Percentiles rank a stretch among this genome's conserved stretches.
These are phyloP conservation scores for Delia radicum DNA, from an alignment of 1,140 invertebrate species.

Conservation along the genomic window DNA sequence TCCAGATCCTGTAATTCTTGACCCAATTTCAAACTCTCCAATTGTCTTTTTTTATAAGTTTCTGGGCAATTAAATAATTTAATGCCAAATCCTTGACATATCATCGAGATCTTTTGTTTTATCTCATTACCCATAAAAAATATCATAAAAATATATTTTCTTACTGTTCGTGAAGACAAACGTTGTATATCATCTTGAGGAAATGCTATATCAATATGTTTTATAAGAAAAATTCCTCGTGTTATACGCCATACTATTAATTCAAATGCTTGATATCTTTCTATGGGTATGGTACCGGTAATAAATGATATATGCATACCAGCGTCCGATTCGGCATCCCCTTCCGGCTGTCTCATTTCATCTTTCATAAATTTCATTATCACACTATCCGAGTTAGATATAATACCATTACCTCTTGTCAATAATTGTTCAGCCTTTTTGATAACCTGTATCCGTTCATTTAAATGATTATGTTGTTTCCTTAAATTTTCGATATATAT, in stretches of 20 bases:
- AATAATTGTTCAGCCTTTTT: constrained; percentile 32
- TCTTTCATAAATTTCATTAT: constrained; percentile 69
- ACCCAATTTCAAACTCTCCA: constrained; percentile 13
- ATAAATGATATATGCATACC: constrained; percentile 37
- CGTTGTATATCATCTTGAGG: not conserved
- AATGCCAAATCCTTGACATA: constrained; percentile 39
- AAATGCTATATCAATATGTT: constrained; percentile 28
- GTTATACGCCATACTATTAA: constrained; percentile 39
- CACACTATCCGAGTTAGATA: constrained; percentile 87
- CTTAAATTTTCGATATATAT: constrained; percentile 93
- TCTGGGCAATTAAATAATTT: constrained; percentile 42
- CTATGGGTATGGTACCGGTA: constrained; percentile 92
- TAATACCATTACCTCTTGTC: constrained; percentile 27
- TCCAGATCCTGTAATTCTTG: constrained; percentile 34
- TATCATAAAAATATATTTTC: constrained; percentile 38
- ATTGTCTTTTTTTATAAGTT: not conserved
- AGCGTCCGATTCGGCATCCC: not conserved
- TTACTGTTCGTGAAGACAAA: not conserved
- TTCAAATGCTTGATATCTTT: constrained; percentile 60
- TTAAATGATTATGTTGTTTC: constrained; percentile 22
- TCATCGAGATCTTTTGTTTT: constrained; percentile 36
- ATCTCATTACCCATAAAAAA: constrained; percentile 34
- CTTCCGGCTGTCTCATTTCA: not conserved
- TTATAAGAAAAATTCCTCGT: constrained; percentile 37
- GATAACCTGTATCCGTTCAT: constrained; percentile 38